A percentile compares a stretch with the other conserved stretches of the same genome.
These are phyloP conservation scores for Megaustenia siamemsis DNA, from an alignment of 2,888 invertebrate genomes.

Conservation along the genomic window DNA sequence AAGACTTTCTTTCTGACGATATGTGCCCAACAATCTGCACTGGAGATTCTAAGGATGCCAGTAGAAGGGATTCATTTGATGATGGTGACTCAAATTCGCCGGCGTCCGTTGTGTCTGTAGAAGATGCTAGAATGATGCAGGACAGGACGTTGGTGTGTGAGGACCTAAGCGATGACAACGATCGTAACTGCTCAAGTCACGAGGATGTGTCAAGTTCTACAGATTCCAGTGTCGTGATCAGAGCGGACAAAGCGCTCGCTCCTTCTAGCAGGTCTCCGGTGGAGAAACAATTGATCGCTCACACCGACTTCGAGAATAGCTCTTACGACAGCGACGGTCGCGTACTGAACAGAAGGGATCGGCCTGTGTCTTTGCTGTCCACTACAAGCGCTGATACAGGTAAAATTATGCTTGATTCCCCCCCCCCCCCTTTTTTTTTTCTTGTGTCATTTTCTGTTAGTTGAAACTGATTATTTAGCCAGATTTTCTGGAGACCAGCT, in stretches of 20 bases:
- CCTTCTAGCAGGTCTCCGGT: not conserved
- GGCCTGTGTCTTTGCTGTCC: conserved; percentile 78
- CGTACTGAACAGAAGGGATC: conserved; percentile 67
- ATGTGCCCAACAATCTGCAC: conserved; percentile 21
- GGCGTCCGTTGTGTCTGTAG: conserved; percentile 49
- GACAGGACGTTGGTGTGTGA: conserved; percentile 39
- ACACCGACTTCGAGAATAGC: not conserved
- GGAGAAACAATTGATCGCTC: not conserved
- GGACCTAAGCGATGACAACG: conserved; percentile 5
- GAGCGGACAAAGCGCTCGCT: not conserved
- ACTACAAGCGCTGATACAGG: conserved; percentile 92
- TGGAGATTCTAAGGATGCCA: not conserved
- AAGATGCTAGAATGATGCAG: conserved; percentile 50
- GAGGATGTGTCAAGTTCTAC: conserved; percentile 10
- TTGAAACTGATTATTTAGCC: no score
- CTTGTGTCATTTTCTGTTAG: no score
- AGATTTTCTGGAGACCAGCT: no score
- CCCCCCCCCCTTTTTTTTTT: no score
- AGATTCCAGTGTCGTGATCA: conserved; percentile 44
- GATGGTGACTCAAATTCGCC: conserved; percentile 42
- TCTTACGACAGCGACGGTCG: conserved; percentile 14
- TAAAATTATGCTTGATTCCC: no score
- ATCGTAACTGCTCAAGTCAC: conserved; percentile 5
- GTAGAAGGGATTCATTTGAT: conserved; percentile 33
- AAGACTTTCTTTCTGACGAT: conserved; percentile 47